Evolutionary conservation across 1,140 invertebrate species (phyloP).

Genomic region (Zaprionus tsacasi): DNA sequence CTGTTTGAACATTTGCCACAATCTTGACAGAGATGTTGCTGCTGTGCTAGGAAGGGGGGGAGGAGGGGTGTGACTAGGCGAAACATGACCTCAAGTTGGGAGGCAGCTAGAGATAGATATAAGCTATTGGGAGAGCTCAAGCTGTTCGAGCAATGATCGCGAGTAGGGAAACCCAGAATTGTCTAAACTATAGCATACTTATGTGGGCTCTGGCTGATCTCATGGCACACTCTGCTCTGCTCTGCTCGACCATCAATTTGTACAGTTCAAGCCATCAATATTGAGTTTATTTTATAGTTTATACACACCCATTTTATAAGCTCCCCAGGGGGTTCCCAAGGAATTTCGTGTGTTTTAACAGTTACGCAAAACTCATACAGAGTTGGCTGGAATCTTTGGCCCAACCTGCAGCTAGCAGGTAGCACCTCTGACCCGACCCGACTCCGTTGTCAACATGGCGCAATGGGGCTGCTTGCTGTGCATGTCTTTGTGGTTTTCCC

Average conservation of each 20-base stretch:
- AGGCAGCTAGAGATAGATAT: not conserved
- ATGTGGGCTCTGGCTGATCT: not conserved
- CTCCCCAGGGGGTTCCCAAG: not conserved
- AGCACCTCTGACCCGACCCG: not conserved
- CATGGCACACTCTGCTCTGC: not conserved
- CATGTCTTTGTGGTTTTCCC: slow-evolving; percentile 69
- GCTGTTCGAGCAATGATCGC: not conserved
- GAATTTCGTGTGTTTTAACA: not conserved
- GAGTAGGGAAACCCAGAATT: not conserved
- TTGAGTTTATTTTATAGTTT: not conserved
- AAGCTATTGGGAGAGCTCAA: not conserved
- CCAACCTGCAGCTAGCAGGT: not conserved
- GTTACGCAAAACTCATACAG: not conserved
- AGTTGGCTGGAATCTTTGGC: not conserved
- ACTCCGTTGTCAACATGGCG: slow-evolving; percentile 32
- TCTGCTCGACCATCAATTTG: not conserved
- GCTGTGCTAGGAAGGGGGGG: no score
- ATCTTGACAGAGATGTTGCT: slow-evolving; percentile 16
- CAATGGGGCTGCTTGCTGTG: slow-evolving; percentile 40
- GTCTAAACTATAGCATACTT: not conserved
- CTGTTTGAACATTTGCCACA: slow-evolving; percentile 14
- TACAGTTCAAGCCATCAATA: not conserved
- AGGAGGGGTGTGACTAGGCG: no score
- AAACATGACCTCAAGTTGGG: not conserved
- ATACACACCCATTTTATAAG: not conserved